Evolutionary conservation across 2,113 vertebrate species (phyloP).

Genomic region (Cryptomyrus ogoouensis): DNA sequence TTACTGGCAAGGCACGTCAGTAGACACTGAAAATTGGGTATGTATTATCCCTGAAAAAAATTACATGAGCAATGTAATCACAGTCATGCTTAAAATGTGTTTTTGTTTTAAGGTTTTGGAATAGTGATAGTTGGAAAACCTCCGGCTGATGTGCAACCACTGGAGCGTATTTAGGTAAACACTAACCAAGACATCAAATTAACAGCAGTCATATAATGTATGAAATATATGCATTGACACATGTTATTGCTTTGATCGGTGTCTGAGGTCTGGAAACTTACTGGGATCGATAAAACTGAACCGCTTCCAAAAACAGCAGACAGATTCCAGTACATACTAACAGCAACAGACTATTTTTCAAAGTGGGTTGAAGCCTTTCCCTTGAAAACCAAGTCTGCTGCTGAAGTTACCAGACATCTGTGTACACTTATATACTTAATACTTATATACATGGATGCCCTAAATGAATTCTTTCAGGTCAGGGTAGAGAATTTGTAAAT

Average conservation of each 20-base stretch:
- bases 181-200: neutral
- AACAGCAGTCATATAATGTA: neutral
- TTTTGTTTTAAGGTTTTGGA: neutral
- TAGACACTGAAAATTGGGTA: no score
- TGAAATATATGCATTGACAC: neutral
- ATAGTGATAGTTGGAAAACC: neutral
- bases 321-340: conserved; percentile 25
- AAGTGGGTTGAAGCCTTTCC: conserved; percentile 29
- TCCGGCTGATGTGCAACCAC: neutral
- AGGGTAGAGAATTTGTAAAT: neutral
- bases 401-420: neutral
- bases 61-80: neutral
- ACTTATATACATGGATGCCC: conserved; percentile 16
- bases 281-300: conserved; percentile 27
- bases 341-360: conserved; percentile 30
- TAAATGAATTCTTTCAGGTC: neutral
- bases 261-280: conserved; percentile 19
- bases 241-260: neutral
- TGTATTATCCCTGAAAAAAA: neutral
- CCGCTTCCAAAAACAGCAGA: conserved; percentile 15
- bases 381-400: conserved; percentile 16
- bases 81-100: neutral
- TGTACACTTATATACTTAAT: conserved; percentile 13
- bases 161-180: neutral
- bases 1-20: no score